These are phyloP conservation scores for Ferrisia virgata DNA, from an alignment of 2,888 invertebrate genomes.

Conservation along the genomic window DNA sequence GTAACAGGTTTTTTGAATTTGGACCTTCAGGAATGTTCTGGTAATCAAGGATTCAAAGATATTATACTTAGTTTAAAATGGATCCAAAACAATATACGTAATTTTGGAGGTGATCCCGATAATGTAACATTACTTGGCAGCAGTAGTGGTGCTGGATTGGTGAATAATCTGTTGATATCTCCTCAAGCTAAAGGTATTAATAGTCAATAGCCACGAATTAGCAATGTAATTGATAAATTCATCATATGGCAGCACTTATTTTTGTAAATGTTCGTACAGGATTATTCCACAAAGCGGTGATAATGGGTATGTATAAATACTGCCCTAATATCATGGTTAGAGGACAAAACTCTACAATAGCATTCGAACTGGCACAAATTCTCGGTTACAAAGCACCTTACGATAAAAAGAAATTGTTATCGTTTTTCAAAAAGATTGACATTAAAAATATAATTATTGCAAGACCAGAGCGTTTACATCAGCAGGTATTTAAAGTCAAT, in stretches of 20 bases:
- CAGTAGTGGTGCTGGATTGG: not conserved
- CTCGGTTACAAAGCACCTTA: not conserved
- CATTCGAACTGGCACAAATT: not conserved
- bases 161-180: not conserved
- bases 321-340: not conserved
- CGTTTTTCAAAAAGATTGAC: not conserved
- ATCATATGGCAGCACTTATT: too few species aligned
- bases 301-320: not conserved
- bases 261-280: too few species aligned
- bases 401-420: not conserved
- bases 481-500: too few species aligned
- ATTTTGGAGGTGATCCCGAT: not conserved
- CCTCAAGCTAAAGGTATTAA: not conserved
- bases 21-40: not conserved
- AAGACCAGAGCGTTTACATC: too few species aligned
- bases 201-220: not conserved
- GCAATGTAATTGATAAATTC: too few species aligned
- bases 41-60: not conserved
- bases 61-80: not conserved
- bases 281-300: not conserved
- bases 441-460: too few species aligned
- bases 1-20: constrained; percentile 11
- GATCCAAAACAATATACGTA: not conserved
- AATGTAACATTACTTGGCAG: not conserved
- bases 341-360: not conserved